A percentile compares a stretch with the other conserved stretches of the same genome.
Conservation (phyloP, 2,888 invertebrate species). For the Cantharis lateralis region DNA sequence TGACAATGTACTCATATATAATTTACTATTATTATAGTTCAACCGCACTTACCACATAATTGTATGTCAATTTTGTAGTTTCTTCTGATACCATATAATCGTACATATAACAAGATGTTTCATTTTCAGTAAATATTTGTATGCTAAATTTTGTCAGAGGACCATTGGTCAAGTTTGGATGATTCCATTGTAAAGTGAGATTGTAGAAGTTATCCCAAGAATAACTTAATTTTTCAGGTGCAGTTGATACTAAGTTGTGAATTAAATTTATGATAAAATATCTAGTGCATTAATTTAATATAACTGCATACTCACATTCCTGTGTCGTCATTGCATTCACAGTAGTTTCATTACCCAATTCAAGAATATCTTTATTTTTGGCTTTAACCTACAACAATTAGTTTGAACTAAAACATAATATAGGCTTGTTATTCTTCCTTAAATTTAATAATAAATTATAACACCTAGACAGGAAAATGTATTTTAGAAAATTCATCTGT, state of each 20-base stretch:
- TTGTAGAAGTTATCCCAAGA: slow-evolving; percentile 40
- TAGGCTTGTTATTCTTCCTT: too few species aligned
- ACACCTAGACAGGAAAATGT: too few species aligned
- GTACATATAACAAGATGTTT: neutral
- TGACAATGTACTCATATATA: too few species aligned
- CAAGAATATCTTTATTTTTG: neutral
- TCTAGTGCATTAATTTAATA: too few species aligned
- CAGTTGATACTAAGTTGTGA: slow-evolving; percentile 36
- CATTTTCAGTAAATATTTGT: neutral
- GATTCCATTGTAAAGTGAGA: slow-evolving; percentile 41
- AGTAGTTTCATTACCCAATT: neutral
- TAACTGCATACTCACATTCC: neutral
- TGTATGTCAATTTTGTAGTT: slow-evolving; percentile 11
- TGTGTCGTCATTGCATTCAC: neutral
- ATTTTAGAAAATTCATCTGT: too few species aligned
- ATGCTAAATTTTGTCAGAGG: slow-evolving; percentile 13
- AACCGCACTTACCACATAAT: neutral
- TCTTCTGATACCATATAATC: slow-evolving; percentile 12
- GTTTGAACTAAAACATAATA: too few species aligned
- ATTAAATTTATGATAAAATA: neutral
- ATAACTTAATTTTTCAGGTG: slow-evolving; percentile 33
- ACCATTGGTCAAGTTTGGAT: slow-evolving; percentile 39
- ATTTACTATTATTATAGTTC: neutral
- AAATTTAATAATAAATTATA: too few species aligned
- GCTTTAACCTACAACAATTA: neutral